Conservation (phyloP, 2,113 vertebrate species). For the Martes martes region DNA sequence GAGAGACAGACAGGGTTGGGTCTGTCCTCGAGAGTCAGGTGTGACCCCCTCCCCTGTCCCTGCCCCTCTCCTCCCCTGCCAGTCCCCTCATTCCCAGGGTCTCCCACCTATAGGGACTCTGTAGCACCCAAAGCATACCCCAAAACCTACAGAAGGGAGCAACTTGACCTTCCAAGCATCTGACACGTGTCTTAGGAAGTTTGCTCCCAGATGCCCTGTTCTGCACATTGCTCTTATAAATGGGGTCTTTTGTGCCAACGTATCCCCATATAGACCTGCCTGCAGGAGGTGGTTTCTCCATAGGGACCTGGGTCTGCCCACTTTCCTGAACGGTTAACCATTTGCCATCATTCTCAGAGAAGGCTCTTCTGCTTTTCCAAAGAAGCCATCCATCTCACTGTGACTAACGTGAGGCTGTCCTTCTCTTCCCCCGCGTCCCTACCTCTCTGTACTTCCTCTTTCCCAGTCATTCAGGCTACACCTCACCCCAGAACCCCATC, state of each 20-base stretch:
- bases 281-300: background rate
- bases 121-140: too few relatives aligned
- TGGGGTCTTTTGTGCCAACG: background rate
- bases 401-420: rapidly evolving
- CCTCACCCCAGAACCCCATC: background rate
- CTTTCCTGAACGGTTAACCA: background rate
- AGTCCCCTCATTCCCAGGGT: background rate
- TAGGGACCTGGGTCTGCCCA: background rate
- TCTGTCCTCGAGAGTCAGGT: background rate
- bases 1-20: rapidly evolving
- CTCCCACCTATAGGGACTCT: rapidly evolving
- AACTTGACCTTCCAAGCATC: background rate
- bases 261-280: background rate
- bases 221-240: background rate
- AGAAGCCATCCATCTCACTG: background rate
- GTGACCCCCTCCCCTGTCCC: background rate
- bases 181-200: rapidly evolving
- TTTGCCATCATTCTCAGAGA: background rate
- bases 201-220: background rate
- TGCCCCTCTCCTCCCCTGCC: rapidly evolving
- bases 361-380: background rate
- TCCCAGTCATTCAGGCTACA: rapidly evolving
- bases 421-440: background rate
- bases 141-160: background rate
- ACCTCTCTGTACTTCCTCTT: background rate